Percentiles rank a stretch among this genome's conserved stretches.
Conservation (phyloP, 2,113 vertebrate species). For the Oncorhynchus mykiss region DNA sequence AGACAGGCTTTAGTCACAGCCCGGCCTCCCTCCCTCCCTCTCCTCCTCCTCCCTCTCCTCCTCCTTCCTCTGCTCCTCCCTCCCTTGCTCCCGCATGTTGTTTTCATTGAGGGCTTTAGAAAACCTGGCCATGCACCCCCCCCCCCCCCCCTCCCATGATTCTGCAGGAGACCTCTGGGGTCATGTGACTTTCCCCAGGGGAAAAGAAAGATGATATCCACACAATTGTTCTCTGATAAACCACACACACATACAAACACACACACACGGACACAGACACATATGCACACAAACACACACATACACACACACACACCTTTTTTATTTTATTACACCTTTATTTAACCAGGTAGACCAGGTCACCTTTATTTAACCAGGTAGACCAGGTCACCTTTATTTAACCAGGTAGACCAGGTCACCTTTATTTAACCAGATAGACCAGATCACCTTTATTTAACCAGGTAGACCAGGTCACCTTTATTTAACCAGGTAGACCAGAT, state of each 20-base stretch:
- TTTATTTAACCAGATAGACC: no score
- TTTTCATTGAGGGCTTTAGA: conserved; percentile 68
- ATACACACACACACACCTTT: no score
- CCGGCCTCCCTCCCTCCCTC: conserved; percentile 5
- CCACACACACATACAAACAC: background rate
- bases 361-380: no score
- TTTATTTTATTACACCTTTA: no score
- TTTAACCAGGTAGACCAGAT: no score
- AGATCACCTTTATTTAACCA: no score
- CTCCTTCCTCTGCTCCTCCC: conserved; percentile 46
- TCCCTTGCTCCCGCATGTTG: conserved; percentile 59
- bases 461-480: no score
- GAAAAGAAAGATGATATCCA: conserved; percentile 62
- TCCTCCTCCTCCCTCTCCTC: conserved; percentile 18
- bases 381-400: no score
- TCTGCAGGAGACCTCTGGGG: conserved; percentile 39
- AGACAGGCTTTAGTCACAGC: conserved; percentile 35
- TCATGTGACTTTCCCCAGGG: conserved; percentile 70
- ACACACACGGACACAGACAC: no score
- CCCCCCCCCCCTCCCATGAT: conserved; percentile 8
- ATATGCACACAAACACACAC: background rate
- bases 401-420: no score
- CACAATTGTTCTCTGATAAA: conserved; percentile 24
- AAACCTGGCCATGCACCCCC: conserved; percentile 38
- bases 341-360: no score